A percentile compares a stretch with the other conserved stretches of the same genome.
These are phyloP conservation scores for Lysandra bellargus DNA, from an alignment of 2,888 invertebrate species.

Conservation along the genomic window DNA sequence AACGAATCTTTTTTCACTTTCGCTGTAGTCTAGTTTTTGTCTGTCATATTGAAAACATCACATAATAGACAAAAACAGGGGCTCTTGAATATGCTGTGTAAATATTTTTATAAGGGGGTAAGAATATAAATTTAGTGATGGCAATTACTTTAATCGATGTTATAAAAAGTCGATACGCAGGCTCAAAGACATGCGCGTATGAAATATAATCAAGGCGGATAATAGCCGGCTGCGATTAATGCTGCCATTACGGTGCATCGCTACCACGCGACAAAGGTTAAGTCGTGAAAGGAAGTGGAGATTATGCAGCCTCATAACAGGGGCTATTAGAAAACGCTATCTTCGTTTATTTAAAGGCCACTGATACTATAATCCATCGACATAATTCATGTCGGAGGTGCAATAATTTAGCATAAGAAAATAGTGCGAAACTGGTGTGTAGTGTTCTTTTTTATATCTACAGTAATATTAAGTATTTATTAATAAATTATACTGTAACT, in stretches of 20 bases:
- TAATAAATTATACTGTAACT: neutral
- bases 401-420: slow-evolving; percentile 29
- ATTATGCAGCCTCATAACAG: slow-evolving; percentile 43
- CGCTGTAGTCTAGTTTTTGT: neutral
- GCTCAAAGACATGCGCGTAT: slow-evolving; percentile 40
- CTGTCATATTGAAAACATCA: neutral
- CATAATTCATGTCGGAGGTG: slow-evolving; percentile 34
- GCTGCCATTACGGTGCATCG: slow-evolving; percentile 49
- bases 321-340: slow-evolving; percentile 40
- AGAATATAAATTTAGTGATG: neutral
- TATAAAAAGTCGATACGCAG: slow-evolving; percentile 32
- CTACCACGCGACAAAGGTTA: slow-evolving; percentile 57
- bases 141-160: slow-evolving; percentile 17
- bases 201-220: slow-evolving; percentile 47
- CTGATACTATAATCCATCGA: slow-evolving; percentile 26
- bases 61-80: neutral
- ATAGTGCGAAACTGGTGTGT: neutral
- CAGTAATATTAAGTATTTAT: neutral
- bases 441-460: neutral
- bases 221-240: slow-evolving; percentile 54
- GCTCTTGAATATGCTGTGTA: neutral
- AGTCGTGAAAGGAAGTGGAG: slow-evolving; percentile 53
- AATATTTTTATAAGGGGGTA: neutral
- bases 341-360: slow-evolving; percentile 37
- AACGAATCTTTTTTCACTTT: neutral